These are phyloP conservation scores for Eustalomyia histrio DNA, from an alignment of 2,888 invertebrate species.

Conservation along the genomic window DNA sequence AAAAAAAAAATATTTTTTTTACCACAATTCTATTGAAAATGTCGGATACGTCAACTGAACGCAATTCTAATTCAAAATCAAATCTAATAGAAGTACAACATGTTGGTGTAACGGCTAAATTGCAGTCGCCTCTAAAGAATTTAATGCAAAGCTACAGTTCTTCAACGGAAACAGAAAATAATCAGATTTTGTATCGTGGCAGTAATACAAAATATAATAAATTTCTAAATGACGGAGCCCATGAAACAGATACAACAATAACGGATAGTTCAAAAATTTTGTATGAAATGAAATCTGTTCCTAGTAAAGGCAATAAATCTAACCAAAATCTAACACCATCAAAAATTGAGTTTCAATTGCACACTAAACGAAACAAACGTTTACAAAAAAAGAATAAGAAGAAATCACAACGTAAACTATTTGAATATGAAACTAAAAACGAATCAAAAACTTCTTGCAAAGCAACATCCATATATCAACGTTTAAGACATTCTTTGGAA, in stretches of 20 bases:
- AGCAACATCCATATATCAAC: constrained; percentile 65
- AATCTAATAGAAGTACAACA: constrained; percentile 75
- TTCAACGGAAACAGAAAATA: constrained; percentile 74
- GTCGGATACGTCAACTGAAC: constrained; percentile 72
- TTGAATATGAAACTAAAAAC: constrained; percentile 41
- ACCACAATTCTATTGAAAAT: constrained; percentile 59
- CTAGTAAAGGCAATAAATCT: constrained; percentile 55
- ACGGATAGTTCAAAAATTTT: constrained; percentile 69
- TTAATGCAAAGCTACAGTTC: constrained; percentile 71
- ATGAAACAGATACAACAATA: constrained; percentile 61
- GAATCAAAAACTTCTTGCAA: constrained; percentile 14
- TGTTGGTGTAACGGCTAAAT: constrained; percentile 76
- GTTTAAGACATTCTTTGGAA: constrained; percentile 70
- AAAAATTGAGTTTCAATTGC: constrained; percentile 76
- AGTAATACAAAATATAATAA: constrained; percentile 69
- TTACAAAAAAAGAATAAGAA: constrained; percentile 51
- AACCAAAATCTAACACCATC: constrained; percentile 68
- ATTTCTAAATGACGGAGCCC: constrained; percentile 67
- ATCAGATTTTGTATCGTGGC: constrained; percentile 61
- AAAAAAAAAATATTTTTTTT: background rate
- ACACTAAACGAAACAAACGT: constrained; percentile 65
- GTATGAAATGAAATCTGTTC: constrained; percentile 73
- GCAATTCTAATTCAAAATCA: constrained; percentile 71
- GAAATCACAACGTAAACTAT: constrained; percentile 61
- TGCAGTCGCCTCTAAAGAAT: constrained; percentile 74